phyloP scores from a whole-genome alignment of 2,113 vertebrate species.

The Theristicus caerulescens region DNA sequence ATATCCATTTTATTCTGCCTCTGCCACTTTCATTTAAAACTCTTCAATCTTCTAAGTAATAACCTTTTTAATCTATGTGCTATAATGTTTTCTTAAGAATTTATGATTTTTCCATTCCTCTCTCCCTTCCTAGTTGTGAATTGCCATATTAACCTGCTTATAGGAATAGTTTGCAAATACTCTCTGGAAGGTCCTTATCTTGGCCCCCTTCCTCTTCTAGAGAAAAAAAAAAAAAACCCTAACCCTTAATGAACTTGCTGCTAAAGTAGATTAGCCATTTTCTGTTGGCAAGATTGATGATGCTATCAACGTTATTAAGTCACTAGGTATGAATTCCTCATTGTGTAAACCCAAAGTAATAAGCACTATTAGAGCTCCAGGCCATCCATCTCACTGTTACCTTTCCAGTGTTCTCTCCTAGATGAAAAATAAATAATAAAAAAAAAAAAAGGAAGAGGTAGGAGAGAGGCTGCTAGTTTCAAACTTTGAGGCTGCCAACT shows the following conservation, averaged over 20 bases:
- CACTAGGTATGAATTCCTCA: conserved; percentile 57
- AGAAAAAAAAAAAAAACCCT: not conserved
- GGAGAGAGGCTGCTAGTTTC: not conserved
- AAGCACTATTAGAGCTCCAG: conserved; percentile 32
- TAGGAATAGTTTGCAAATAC: not conserved
- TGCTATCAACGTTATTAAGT: conserved; percentile 66
- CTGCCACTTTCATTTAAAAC: conserved; percentile 35
- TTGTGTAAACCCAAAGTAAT: conserved; percentile 39
- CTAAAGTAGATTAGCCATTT: conserved; percentile 66
- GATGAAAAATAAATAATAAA: conserved; percentile 12
- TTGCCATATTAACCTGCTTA: not conserved
- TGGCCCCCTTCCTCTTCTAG: not conserved
- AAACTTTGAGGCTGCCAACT: not conserved
- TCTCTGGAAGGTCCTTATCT: conserved; percentile 44
- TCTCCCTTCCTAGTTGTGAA: not conserved
- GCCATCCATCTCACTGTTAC: conserved; percentile 23
- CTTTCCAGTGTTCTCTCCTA: not conserved
- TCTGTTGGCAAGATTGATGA: conserved; percentile 58
- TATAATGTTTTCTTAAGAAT: conserved; percentile 53
- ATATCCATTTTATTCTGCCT: conserved; percentile 40
- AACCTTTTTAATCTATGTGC: conserved; percentile 19
- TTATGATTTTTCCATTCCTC: conserved; percentile 8
- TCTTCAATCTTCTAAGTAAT: conserved; percentile 27
- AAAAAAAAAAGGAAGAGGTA: not conserved
- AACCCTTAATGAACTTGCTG: conserved; percentile 63